phyloP scores from a whole-genome alignment of 2,797 vertebrate species.

The Danio tinwini region DNA sequence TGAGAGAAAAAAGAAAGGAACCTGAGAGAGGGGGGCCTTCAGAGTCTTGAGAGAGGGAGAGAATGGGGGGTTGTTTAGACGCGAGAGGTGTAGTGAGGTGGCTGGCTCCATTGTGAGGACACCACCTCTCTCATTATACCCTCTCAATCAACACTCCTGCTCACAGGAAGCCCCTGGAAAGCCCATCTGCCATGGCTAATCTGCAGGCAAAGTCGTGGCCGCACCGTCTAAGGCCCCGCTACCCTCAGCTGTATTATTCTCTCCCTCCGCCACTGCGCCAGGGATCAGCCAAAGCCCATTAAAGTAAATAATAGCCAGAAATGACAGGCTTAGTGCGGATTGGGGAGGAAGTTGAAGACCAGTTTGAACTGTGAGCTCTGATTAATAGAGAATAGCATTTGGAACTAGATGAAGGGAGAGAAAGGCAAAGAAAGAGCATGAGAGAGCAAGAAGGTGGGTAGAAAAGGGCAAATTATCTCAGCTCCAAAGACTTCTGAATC shows the following conservation, averaged over 20 bases:
- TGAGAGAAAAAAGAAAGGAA: conserved; percentile 51
- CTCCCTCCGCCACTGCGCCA: conserved; percentile 97
- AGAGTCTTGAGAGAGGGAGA: conserved; percentile 84
- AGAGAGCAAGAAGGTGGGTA: conserved; percentile 59
- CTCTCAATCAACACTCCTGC: conserved; percentile 99
- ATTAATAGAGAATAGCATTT: conserved; percentile 99
- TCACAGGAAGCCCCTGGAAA: conserved; percentile 99
- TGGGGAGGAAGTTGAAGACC: conserved; percentile 99
- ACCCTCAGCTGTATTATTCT: conserved; percentile 99
- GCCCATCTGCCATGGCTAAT: conserved; percentile 99
- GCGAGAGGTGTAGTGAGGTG: conserved; percentile 97
- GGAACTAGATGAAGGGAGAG: conserved; percentile 84
- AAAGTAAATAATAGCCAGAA: conserved; percentile 99
- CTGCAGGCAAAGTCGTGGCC: conserved; percentile 97
- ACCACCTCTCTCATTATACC: conserved; percentile 99
- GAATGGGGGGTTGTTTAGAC: conserved; percentile 96
- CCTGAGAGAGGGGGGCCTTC: conserved; percentile 59
- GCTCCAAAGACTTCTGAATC: conserved; percentile 97
- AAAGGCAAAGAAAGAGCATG: conserved; percentile 53
- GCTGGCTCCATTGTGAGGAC: conserved; percentile 97
- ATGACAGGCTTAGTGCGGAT: conserved; percentile 99
- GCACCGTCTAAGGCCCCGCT: conserved; percentile 91
- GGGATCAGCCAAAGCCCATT: conserved; percentile 99
- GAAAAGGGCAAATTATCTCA: conserved; percentile 86
- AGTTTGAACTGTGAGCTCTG: conserved; percentile 97